Conservation (phyloP, 2,888 invertebrate species). For the Philaethria dido region DNA sequence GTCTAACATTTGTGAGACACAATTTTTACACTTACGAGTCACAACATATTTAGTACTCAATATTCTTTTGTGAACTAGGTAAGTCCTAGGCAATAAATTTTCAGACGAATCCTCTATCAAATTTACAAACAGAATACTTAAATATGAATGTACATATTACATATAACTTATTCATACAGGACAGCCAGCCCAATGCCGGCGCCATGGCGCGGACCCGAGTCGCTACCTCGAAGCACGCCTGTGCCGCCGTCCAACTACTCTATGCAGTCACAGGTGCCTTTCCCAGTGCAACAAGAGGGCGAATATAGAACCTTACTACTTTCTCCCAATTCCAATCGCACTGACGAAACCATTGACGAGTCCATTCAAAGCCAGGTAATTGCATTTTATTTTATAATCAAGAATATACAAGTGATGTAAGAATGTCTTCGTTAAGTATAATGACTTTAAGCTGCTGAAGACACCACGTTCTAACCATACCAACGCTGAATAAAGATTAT, state of each 20-base stretch:
- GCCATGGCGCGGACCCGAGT: conserved; percentile 81
- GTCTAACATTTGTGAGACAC: no score
- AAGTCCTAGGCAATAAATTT: no score
- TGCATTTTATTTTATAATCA: no score
- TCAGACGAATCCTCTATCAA: background rate
- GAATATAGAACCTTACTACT: conserved; percentile 69
- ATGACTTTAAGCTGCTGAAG: no score
- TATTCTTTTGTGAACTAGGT: no score
- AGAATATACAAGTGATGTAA: no score
- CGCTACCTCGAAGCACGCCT: conserved; percentile 76
- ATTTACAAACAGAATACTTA: background rate
- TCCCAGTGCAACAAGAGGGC: conserved; percentile 67
- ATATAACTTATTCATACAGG: conserved; percentile 50
- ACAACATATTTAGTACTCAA: no score
- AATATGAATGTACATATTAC: background rate
- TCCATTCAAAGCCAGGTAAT: conserved; percentile 85
- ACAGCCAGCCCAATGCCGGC: conserved; percentile 81
- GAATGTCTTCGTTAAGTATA: no score
- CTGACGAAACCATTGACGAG: conserved; percentile 75
- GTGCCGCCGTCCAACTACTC: conserved; percentile 57
- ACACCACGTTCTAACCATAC: no score
- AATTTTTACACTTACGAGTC: no score
- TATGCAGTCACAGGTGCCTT: conserved; percentile 52
- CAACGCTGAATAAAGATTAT: no score
- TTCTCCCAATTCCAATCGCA: conserved; percentile 68